phyloP scores from a whole-genome alignment of 2,797 vertebrate genomes.

The Poecilia wingei region DNA sequence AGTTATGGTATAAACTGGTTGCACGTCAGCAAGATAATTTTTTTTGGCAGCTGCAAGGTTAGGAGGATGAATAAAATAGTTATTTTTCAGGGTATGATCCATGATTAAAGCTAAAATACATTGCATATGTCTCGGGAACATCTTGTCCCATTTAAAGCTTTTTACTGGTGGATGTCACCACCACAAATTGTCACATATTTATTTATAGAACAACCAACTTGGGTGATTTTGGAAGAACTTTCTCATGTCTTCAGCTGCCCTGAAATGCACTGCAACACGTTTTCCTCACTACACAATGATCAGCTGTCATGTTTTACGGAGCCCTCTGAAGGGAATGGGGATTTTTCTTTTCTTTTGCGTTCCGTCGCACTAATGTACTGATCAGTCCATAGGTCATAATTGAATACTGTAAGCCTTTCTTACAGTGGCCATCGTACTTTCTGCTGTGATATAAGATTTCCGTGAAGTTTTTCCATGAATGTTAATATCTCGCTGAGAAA shows the following conservation, averaged over 20 bases:
- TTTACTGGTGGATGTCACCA: not conserved
- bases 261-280: not conserved
- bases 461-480: no score
- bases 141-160: not conserved
- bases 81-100: not conserved
- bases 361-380: no score
- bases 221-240: conserved; percentile 4
- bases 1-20: not conserved
- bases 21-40: not conserved
- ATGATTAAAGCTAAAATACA: not conserved
- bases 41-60: not conserved
- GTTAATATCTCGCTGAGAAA: no score
- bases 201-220: not conserved
- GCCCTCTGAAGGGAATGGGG: no score
- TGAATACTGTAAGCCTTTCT: no score
- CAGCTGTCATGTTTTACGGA: no score
- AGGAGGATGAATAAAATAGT: not conserved
- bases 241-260: not conserved
- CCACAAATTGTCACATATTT: not conserved
- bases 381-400: no score
- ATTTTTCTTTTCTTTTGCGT: no score
- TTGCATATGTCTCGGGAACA: not conserved
- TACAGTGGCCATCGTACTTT: no score
- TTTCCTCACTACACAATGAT: conserved; percentile 37
- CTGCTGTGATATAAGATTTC: no score